Evolutionary conservation across 2,113 vertebrate genomes (phyloP).

Genomic region (Rhinichthys klamathensis): DNA sequence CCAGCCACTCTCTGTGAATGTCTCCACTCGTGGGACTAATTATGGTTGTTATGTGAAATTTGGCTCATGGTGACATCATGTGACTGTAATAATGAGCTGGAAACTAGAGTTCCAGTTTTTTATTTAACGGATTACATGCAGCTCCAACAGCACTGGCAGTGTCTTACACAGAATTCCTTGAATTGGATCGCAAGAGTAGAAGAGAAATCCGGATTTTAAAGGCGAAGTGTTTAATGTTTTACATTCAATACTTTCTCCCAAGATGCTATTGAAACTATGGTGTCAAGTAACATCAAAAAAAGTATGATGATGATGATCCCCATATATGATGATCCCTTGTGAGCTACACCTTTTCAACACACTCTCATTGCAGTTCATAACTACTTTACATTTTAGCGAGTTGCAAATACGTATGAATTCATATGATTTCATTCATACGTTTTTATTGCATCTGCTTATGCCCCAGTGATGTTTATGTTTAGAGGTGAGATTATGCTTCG

Average conservation of each 20-base stretch:
- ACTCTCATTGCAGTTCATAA: not conserved
- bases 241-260: not conserved
- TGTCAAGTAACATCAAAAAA: not conserved
- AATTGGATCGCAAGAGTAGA: too few species aligned
- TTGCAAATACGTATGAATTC: not conserved
- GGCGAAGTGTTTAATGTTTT: not conserved
- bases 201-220: not conserved
- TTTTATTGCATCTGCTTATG: not conserved
- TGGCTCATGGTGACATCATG: not conserved
- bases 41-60: conserved; percentile 19
- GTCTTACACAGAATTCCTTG: too few species aligned
- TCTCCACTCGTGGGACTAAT: conserved; percentile 5
- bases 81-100: conserved; percentile 29
- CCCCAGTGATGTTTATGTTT: not conserved
- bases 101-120: conserved; percentile 5
- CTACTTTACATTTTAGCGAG: not conserved
- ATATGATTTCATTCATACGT: not conserved
- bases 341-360: not conserved
- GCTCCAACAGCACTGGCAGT: not conserved
- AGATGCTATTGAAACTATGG: not conserved
- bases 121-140: not conserved
- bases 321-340: not conserved
- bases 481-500: not conserved
- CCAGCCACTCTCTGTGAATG: not conserved
- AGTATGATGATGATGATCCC: not conserved